A percentile compares a stretch with the other conserved stretches of the same genome.
These are phyloP conservation scores for Tenodera sinensis DNA, from an alignment of 2,888 invertebrate genomes.

Conservation along the genomic window DNA sequence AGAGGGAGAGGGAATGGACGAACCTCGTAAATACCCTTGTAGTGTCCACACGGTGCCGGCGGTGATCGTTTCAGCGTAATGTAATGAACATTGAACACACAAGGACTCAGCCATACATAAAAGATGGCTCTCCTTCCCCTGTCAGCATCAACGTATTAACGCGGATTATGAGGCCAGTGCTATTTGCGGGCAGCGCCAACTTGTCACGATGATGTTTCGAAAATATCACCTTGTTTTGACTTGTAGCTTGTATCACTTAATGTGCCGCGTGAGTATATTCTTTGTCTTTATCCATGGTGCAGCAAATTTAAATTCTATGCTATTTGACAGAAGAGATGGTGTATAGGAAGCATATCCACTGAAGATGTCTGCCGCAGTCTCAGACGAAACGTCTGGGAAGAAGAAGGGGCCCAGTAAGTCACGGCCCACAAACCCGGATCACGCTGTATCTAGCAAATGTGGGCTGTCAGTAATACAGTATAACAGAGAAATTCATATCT, in stretches of 20 bases:
- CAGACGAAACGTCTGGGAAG: too few relatives aligned
- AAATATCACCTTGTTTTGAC: not conserved
- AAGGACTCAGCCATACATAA: not conserved
- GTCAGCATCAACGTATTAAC: not conserved
- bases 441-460: too few relatives aligned
- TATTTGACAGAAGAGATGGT: too few relatives aligned
- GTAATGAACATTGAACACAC: not conserved
- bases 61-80: constrained; percentile 1
- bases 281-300: too few relatives aligned
- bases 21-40: constrained; percentile 7
- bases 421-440: too few relatives aligned
- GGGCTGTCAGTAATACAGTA: too few relatives aligned
- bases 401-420: too few relatives aligned
- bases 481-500: too few relatives aligned
- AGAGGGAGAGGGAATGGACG: not conserved
- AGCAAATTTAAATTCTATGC: too few relatives aligned
- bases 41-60: not conserved
- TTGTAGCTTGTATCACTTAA: not conserved
- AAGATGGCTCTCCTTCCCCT: not conserved
- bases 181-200: not conserved
- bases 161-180: not conserved
- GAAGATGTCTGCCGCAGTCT: too few relatives aligned
- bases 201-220: not conserved
- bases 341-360: too few relatives aligned
- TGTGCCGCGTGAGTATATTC: too few relatives aligned